Conservation (phyloP, 2,113 vertebrate genomes). For the Sylvilagus bachmani region DNA sequence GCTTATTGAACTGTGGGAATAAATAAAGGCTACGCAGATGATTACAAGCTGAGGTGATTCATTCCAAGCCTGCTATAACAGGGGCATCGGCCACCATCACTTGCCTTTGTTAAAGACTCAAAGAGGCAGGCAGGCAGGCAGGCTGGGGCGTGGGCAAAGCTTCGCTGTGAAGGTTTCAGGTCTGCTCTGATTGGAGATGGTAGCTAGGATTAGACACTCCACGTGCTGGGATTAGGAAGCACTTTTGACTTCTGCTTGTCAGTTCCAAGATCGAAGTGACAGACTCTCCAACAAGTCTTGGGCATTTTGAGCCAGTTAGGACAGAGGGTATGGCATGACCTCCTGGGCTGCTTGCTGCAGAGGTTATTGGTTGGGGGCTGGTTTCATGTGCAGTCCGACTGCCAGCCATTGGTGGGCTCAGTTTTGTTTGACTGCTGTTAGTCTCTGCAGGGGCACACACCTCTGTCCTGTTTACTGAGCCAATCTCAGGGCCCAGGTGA, state of each 20-base stretch:
- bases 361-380: not conserved
- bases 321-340: too few species aligned
- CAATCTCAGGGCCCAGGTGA: not conserved
- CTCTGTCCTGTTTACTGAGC: not conserved
- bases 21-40: constrained; percentile 29
- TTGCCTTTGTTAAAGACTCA: not conserved
- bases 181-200: not conserved
- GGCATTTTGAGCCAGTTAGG: too few species aligned
- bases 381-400: not conserved
- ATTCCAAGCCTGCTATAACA: not conserved
- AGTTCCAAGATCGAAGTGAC: not conserved
- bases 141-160: not conserved
- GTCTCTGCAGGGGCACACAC: not conserved
- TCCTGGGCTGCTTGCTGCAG: too few species aligned
- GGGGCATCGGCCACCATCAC: not conserved
- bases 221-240: not conserved
- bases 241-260: not conserved
- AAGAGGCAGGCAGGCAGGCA: not conserved
- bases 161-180: not conserved
- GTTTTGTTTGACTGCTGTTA: not conserved
- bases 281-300: not conserved
- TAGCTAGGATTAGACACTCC: not conserved
- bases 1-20: not conserved
- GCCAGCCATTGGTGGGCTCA: not conserved
- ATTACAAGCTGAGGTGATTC: not conserved